phyloP scores from a whole-genome alignment of 2,113 vertebrate species.

The Bettongia penicillata region DNA sequence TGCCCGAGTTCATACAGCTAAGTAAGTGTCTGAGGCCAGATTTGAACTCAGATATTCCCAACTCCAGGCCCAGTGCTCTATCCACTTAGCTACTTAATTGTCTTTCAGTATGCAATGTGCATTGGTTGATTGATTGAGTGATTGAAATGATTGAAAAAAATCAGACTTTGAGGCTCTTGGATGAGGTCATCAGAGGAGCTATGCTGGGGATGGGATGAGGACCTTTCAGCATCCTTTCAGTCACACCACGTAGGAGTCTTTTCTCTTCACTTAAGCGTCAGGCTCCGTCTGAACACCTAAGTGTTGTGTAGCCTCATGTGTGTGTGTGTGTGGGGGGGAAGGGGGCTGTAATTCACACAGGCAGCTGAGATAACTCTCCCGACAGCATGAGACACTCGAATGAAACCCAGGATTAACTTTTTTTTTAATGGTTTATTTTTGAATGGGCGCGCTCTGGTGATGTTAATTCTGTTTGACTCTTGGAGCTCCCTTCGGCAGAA shows the following conservation, averaged over 20 bases:
- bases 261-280: neutral
- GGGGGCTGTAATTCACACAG: constrained; percentile 58
- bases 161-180: neutral
- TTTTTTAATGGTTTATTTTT: constrained; percentile 75
- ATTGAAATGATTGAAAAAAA: neutral
- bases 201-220: neutral
- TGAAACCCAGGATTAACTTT: constrained; percentile 49
- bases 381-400: constrained; percentile 32
- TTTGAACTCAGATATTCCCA: neutral
- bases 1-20: neutral
- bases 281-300: neutral
- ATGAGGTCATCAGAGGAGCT: neutral
- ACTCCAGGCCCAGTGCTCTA: neutral
- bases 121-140: neutral
- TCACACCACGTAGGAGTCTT: neutral
- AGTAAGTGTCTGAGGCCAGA: neutral
- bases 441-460: constrained; percentile 51
- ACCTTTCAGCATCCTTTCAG: neutral
- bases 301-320: neutral
- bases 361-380: constrained; percentile 62
- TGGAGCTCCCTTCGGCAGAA: constrained; percentile 64
- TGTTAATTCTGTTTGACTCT: constrained; percentile 69
- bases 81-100: neutral
- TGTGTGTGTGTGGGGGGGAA: neutral
- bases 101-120: neutral